Base-by-base conservation (phyloP, 1,140 invertebrate genomes). In the Caenorhabditis elegans region DNA sequence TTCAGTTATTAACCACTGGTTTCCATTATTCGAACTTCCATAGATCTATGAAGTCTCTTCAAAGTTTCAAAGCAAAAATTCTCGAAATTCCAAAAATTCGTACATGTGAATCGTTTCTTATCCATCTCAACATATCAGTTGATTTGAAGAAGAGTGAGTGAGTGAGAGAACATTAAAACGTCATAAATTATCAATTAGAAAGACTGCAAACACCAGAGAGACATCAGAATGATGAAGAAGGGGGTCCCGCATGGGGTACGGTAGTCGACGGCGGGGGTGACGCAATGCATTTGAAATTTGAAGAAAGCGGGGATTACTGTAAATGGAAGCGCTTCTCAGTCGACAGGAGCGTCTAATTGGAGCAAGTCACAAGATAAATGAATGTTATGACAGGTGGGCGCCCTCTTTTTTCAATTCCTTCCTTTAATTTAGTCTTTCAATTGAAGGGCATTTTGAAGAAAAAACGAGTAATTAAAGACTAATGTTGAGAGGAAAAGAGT, bases 161-260 rank as follows among this genome's bases (percentile, higher is more conserved):
- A 22, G 22, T 24, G 60, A 43, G 31, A 70, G 60, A 70, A 70
- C 60, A 70, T 70, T 70, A 70, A 70, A 70, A 70, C 60, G 19
- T 39, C 60, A 70, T 70, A 70, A 70, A 70, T 70, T 70, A 70
- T 70, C 60, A 70, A 70, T 70, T 70, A 70, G 60, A 39, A 8
- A 39, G 60, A 5, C 4, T 22, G n/a, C 5, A 22, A 39, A 43
- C 6, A 43, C 39, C 34, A 39, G 0, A 6, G 3, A 34, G 53
- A 60, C 15, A 8, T 8, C 39, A 15, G 39, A 8, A 43, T 5
- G 31, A 28, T 26, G 19, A 26, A 28, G 51, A 26, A 26, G 22
- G 51, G 19, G 28, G 55, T n/a, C n/a, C n/a, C n/a, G n/a, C n/a
- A n/a, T n/a, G 55, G 55, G 19, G 22, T 31, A 60, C 28, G 55